These are phyloP conservation scores for Holacanthella duospinosa DNA, from an alignment of 2,888 invertebrate genomes.

Conservation along the genomic window DNA sequence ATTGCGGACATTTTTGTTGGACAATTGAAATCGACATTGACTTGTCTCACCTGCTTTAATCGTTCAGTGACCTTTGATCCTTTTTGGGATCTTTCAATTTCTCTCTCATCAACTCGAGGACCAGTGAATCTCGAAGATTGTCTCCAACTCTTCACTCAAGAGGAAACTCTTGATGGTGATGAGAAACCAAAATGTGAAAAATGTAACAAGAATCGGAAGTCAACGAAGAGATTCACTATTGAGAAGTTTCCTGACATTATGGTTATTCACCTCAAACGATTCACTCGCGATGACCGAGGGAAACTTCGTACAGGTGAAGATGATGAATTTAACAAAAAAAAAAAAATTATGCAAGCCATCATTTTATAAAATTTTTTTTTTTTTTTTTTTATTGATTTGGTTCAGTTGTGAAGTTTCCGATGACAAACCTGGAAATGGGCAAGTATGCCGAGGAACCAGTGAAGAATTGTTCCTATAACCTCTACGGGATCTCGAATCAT, in stretches of 20 bases:
- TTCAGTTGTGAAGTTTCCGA: not conserved
- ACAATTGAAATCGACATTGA: slow-evolving; percentile 4
- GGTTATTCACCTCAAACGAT: slow-evolving; percentile 5
- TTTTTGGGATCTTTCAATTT: slow-evolving; percentile 5
- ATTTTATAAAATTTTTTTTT: too few relatives aligned
- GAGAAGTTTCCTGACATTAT: not conserved
- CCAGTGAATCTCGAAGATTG: not conserved
- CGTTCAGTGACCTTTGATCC: slow-evolving; percentile 7
- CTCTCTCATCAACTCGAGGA: not conserved
- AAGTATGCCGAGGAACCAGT: not conserved
- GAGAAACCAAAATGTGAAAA: not conserved
- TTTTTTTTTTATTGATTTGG: not conserved
- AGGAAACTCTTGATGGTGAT: slow-evolving; percentile 5
- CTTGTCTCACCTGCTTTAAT: not conserved
- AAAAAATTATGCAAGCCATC: too few relatives aligned
- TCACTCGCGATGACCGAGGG: not conserved
- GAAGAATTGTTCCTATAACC: slow-evolving; percentile 1
- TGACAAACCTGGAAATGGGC: not conserved
- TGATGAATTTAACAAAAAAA: not conserved
- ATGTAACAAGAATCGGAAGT: not conserved
- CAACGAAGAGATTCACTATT: slow-evolving; percentile 2
- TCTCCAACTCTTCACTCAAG: not conserved
- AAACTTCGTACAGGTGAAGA: slow-evolving; percentile 3
- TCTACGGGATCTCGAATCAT: slow-evolving; percentile 5
- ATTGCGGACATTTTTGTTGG: not conserved